These are phyloP conservation scores for Chaenogobius annularis DNA, from an alignment of 2,113 vertebrate genomes.

Conservation along the genomic window DNA sequence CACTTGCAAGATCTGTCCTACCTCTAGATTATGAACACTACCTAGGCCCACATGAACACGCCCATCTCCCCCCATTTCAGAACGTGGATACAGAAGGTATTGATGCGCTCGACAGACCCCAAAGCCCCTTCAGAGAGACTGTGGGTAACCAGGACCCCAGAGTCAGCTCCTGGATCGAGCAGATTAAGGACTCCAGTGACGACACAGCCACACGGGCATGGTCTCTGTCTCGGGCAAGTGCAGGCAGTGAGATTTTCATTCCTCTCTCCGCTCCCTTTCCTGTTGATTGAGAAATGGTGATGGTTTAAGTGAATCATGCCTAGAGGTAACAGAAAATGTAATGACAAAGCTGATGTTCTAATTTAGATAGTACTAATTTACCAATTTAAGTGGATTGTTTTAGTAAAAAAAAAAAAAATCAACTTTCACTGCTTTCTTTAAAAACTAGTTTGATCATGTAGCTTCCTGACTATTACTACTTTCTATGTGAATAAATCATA, in stretches of 20 bases:
- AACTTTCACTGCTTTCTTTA: not conserved
- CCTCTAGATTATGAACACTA: slow-evolving; percentile 44
- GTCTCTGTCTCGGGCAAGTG: slow-evolving; percentile 55
- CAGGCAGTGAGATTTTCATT: slow-evolving; percentile 62
- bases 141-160: slow-evolving; percentile 16
- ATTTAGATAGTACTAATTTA: not conserved
- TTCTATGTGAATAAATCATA: too few relatives aligned
- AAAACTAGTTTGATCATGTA: not conserved
- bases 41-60: slow-evolving; percentile 27
- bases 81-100: slow-evolving; percentile 1
- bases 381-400: too few relatives aligned
- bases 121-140: slow-evolving; percentile 11
- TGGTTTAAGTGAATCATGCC: slow-evolving; percentile 11
- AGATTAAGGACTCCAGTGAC: slow-evolving; percentile 39
- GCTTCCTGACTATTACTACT: not conserved
- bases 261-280: slow-evolving; percentile 13
- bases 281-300: slow-evolving; percentile 12
- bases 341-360: not conserved
- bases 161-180: slow-evolving; percentile 27
- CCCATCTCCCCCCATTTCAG: slow-evolving; percentile 31
- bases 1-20: slow-evolving; percentile 51
- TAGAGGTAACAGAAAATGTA: not conserved
- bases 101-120: not conserved
- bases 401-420: too few relatives aligned
- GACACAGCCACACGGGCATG: slow-evolving; percentile 30